Evolutionary conservation across 1,140 invertebrate species (phyloP).

Genomic region (Atta cephalotes): DNA sequence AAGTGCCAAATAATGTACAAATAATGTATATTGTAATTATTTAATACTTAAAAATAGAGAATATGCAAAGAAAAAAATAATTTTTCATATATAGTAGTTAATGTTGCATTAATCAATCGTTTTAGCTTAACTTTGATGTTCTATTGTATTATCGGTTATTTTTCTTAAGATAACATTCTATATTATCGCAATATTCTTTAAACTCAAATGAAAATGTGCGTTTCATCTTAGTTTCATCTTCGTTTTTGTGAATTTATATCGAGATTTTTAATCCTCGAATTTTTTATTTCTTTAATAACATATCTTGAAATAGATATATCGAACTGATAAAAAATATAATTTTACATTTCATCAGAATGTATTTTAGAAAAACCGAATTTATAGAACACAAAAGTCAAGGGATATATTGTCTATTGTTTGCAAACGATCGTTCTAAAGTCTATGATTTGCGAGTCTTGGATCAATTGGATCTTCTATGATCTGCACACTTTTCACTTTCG

Average conservation of each 20-base stretch:
- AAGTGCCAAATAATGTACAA: slow-evolving; percentile 51
- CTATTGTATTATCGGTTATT: background rate
- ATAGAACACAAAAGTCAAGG: slow-evolving; percentile 38
- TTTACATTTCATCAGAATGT: background rate
- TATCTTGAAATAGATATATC: background rate
- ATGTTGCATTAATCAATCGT: slow-evolving; percentile 13
- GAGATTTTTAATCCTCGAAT: background rate
- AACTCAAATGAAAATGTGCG: background rate
- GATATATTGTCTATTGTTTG: background rate
- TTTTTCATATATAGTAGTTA: background rate
- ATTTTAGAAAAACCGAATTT: background rate
- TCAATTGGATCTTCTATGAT: slow-evolving; percentile 79
- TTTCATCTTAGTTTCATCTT: background rate
- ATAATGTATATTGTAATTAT: slow-evolving; percentile 44
- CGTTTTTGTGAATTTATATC: background rate
- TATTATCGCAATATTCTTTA: background rate
- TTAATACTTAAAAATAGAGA: slow-evolving; percentile 4
- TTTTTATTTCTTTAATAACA: background rate
- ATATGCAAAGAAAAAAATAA: background rate
- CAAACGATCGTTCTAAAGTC: slow-evolving; percentile 44
- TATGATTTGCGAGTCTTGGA: slow-evolving; percentile 76
- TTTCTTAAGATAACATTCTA: background rate
- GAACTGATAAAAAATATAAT: background rate
- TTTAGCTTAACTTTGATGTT: slow-evolving; percentile 14
- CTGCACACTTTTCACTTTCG: slow-evolving; percentile 83